Evolutionary conservation across 2,797 vertebrate species (phyloP).

Genomic region (Echeneis naucrates): DNA sequence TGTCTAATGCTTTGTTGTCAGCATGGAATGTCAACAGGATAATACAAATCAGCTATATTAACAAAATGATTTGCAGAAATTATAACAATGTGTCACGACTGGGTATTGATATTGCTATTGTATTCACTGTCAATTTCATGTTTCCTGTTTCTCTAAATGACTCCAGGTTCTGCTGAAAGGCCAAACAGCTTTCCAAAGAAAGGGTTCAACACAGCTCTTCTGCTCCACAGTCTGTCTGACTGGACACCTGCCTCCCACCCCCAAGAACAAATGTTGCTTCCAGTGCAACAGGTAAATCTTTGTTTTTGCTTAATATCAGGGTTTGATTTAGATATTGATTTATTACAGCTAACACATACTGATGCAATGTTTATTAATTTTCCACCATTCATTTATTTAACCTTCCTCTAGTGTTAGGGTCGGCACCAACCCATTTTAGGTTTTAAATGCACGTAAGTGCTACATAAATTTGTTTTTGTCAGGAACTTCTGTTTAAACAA

Average conservation of each 20-base stretch:
- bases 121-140: background rate
- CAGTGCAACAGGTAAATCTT: conserved; percentile 92
- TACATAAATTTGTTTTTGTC: too few species aligned
- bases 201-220: conserved; percentile 98
- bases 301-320: background rate
- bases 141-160: background rate
- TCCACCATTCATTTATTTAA: background rate
- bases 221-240: conserved; percentile 98
- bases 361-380: background rate
- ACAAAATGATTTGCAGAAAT: background rate
- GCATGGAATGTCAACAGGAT: background rate
- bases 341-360: background rate
- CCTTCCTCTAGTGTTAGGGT: too few species aligned
- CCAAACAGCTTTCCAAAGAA: conserved; percentile 98
- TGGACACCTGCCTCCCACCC: conserved; percentile 88
- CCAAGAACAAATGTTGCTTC: conserved; percentile 89
- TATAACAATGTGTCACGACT: background rate
- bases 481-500: too few species aligned
- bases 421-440: too few species aligned
- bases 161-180: conserved; percentile 90
- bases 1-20: background rate
- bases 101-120: background rate
- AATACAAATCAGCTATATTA: background rate
- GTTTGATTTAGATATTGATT: too few species aligned
- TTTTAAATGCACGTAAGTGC: too few species aligned